Percentiles rank a stretch among this genome's conserved stretches.
Conservation (phyloP, 2,888 invertebrate genomes). For the Smittia sp. region DNA sequence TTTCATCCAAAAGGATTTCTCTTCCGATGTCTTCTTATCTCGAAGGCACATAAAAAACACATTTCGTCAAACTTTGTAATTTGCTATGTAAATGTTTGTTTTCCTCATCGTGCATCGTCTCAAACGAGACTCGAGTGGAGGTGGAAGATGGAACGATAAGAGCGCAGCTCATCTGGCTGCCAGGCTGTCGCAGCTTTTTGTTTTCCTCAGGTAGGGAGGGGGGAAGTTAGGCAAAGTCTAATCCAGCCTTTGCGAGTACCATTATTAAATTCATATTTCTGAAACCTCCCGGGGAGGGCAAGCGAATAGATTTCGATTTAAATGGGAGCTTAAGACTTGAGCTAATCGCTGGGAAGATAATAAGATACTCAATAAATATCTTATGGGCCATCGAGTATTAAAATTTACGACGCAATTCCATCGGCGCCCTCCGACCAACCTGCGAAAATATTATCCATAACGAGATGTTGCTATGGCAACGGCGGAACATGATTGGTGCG, state of each 20-base stretch:
- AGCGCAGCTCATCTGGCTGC: background rate
- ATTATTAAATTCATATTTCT: background rate
- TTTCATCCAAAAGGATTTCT: background rate
- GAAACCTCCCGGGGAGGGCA: background rate
- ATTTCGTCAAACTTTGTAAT: conserved; percentile 32
- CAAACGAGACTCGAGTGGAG: too few relatives aligned
- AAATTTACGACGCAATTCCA: conserved; percentile 30
- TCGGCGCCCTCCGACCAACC: background rate
- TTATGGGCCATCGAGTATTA: conserved; percentile 31
- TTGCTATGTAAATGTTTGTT: conserved; percentile 35
- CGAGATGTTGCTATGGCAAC: background rate
- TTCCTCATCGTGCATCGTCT: conserved; percentile 27
- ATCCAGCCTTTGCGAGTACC: too few relatives aligned
- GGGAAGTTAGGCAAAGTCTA: too few relatives aligned
- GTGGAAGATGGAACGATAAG: background rate
- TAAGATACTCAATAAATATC: conserved; percentile 23
- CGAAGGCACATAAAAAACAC: conserved; percentile 37
- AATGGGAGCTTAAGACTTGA: background rate
- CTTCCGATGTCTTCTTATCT: conserved; percentile 25
- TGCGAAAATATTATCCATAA: conserved; percentile 10
- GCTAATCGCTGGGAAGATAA: conserved; percentile 7
- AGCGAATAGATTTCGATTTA: background rate
- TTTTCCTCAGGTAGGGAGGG: too few relatives aligned
- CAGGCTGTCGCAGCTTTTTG: background rate
- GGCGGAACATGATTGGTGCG: conserved; percentile 30